Percentiles rank a stretch among this genome's conserved stretches.
These are phyloP conservation scores for Microplitis demolitor DNA, from an alignment of 1,140 invertebrate genomes.

Conservation along the genomic window DNA sequence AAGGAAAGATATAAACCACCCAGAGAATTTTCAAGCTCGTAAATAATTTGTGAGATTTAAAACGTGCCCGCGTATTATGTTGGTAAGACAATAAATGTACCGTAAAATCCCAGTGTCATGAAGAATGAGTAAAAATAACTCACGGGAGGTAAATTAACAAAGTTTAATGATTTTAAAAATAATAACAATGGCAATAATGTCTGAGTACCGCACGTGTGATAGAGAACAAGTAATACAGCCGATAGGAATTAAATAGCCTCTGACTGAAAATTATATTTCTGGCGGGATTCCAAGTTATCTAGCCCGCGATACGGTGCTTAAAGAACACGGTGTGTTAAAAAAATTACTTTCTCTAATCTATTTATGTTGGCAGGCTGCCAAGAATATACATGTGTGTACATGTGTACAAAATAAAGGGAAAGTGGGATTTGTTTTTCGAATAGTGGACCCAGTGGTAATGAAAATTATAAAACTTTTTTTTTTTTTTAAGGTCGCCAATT, in stretches of 20 bases:
- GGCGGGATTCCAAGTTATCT: not conserved
- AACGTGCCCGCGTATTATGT: no score
- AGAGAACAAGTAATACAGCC: not conserved
- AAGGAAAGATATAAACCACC: not conserved
- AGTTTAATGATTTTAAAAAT: no score
- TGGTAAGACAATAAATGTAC: no score
- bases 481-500: conserved; percentile 68
- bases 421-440: no score
- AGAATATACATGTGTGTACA: not conserved
- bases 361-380: not conserved
- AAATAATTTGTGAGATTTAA: no score
- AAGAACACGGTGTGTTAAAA: not conserved
- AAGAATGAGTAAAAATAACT: no score
- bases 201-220: not conserved
- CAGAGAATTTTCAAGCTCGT: not conserved
- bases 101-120: no score
- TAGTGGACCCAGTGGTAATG: no score
- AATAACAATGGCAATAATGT: no score
- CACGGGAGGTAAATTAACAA: no score
- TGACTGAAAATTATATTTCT: not conserved
- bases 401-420: not conserved
- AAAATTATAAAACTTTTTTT: not conserved
- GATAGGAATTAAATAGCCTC: not conserved
- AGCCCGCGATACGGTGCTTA: not conserved
- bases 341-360: not conserved